Evolutionary conservation across 2,888 invertebrate genomes (phyloP), one percentile per base, ranked within the genome.

Genomic region (Tortrix viridana): DNA sequence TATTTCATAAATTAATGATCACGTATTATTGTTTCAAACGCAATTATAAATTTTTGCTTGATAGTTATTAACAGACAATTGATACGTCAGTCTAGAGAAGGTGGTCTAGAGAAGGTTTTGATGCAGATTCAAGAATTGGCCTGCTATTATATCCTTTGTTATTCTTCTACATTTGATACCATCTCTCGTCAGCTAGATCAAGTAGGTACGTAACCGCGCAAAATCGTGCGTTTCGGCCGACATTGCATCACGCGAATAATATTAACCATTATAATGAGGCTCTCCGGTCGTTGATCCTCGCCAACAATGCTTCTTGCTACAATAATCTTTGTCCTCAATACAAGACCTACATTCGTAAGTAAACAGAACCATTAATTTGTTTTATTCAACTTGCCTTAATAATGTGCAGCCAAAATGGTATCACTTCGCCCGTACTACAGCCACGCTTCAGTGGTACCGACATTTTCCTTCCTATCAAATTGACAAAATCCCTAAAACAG

Each of bases 181-280:
- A 63, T 63, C 63, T 63, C 26, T 58, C 53, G 57, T 63, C 57
- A 58, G 58, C 52, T n/a, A 57, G 20, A 52, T 20, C 32, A 49
- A 48, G 55, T 63, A 60, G 12, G 19, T 63, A 60, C 16, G 19
- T 43, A 63, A 63, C 57, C 57, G 53, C 53, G 63, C 63, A 58
- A 63, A 63, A 63, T 63, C 63, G 72, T 75, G 69, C 68, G 61
- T 55, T 63, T 57, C 37, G 65, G 61, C 65, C 70, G 68, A 65
- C 74, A 71, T 79, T 79, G 78, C 79, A 79, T 78, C 83, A 84
- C 82, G 82, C 81, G 69, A 82, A 77, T 53, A 53, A 41, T 75
- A 69, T 73, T 69, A 76, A 78, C 80, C 82, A 81, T 81, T 79
- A 79, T 74, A 74, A 69, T 62, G 69, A 75, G 77, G 72, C 69